phyloP scores from a whole-genome alignment of 2,888 invertebrate genomes.

The Lymantria monacha region DNA sequence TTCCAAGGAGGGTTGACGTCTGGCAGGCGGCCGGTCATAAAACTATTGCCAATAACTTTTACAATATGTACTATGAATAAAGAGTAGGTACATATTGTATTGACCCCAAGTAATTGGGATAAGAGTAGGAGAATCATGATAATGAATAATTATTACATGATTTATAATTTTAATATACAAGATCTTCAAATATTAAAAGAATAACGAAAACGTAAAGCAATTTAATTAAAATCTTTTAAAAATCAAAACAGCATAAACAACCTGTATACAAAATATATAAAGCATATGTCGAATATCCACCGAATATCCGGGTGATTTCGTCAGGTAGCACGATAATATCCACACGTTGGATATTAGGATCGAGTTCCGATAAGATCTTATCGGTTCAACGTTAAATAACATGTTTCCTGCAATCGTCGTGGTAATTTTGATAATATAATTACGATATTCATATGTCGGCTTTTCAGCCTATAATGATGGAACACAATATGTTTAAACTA shows the following conservation, averaged over 20 bases:
- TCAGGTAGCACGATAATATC: slow-evolving; percentile 76
- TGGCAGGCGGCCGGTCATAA: too few relatives aligned
- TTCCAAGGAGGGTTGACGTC: too few relatives aligned
- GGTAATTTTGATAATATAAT: slow-evolving; percentile 80
- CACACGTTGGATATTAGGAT: slow-evolving; percentile 79
- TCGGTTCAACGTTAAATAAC: slow-evolving; percentile 77
- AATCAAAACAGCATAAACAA: slow-evolving; percentile 14
- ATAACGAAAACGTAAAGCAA: too few relatives aligned
- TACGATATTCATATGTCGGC: slow-evolving; percentile 69
- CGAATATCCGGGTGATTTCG: slow-evolving; percentile 67
- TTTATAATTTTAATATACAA: too few relatives aligned
- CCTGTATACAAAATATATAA: slow-evolving; percentile 45
- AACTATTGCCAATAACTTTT: too few relatives aligned
- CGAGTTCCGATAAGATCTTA: slow-evolving; percentile 71
- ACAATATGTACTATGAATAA: too few relatives aligned
- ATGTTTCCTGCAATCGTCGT: slow-evolving; percentile 80
- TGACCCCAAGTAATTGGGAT: too few relatives aligned
- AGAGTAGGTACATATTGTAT: too few relatives aligned
- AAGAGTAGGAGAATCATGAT: too few relatives aligned
- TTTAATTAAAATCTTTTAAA: too few relatives aligned
- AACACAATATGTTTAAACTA: slow-evolving; percentile 45
- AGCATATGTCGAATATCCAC: slow-evolving; percentile 61
- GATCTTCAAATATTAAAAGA: too few relatives aligned
- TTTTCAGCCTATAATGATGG: slow-evolving; percentile 63
- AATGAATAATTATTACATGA: too few relatives aligned